Base-by-base conservation (phyloP, 2,888 invertebrate species). In the Pedicia rivosa region DNA sequence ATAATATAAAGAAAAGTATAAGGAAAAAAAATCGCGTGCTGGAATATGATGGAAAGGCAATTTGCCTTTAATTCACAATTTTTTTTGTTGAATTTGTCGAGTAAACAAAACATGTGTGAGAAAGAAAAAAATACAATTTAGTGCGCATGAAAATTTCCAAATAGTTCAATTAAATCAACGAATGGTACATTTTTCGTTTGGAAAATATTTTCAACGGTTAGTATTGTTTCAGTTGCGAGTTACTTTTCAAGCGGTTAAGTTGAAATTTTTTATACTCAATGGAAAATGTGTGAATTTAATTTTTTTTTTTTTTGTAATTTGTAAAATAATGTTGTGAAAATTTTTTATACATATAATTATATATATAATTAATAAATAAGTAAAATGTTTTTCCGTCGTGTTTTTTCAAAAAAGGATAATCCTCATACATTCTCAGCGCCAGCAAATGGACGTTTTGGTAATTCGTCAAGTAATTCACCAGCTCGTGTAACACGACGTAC, bases 341-440 rank as follows among this genome's bases (percentile, higher is more conserved):
- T 24, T 25, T 24, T 13, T 16, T 16, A 10, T 24, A 24, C 8
- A 24, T 8, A 10, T 8, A 24, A 4, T 24, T 24, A 3, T 24
- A 6, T 6, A 8, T 24, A 10, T 34, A 25, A 25, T 15, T n/a
- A 25, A 25, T 16, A 28, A 30, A 39, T 10, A 12, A 15, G 13
- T 6, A 19, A 35, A 35, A 40, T 40, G 40, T 40, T 40, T 40
- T 40, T 40, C 16, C 40, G 40, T 22, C 37, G 40, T 5, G 40
- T 32, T 25, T 40, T 40, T 28, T 17, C 28, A 22, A 40, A 37
- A 31, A 35, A 30, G 12, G 33, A 40, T 30, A 30, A 25, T 12
- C 20, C 36, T 25, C 33, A 27, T 13, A n/a, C 40, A 5, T 27
- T 30, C 7, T 25, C 40, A 10, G 31, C 40, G 16, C 40, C 40